Conservation (phyloP, 2,113 vertebrate species). For the Arizona elegans region DNA sequence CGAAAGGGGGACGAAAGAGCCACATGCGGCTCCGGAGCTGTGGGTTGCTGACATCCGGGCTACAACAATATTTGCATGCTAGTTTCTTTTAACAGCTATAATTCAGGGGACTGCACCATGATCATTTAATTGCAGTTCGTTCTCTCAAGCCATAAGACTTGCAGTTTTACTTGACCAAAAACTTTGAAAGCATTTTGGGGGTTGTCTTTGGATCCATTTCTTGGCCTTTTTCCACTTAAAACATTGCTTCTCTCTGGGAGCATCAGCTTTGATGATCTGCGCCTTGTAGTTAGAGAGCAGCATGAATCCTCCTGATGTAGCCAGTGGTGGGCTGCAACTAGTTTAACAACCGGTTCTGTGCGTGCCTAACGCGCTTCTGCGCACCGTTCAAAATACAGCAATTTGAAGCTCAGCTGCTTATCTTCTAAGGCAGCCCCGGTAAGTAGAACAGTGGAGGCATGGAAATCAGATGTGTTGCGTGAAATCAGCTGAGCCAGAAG, state of each 20-base stretch:
- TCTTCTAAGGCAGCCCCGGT: no score
- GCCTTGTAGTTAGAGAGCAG: slow-evolving; percentile 28
- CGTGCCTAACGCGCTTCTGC: no score
- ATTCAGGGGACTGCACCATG: slow-evolving; percentile 39
- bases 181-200: slow-evolving; percentile 35
- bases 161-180: slow-evolving; percentile 45
- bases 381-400: no score
- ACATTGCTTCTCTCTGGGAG: slow-evolving; percentile 43
- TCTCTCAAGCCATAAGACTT: slow-evolving; percentile 30
- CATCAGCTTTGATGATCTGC: not conserved
- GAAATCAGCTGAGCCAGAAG: no score
- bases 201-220: slow-evolving; percentile 28
- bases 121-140: slow-evolving; percentile 58
- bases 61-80: slow-evolving; percentile 16
- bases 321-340: no score
- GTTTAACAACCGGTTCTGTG: no score
- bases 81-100: slow-evolving; percentile 50
- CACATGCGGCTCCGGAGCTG: no score
- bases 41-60: not conserved
- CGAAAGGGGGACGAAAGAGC: no score
- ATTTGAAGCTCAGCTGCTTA: no score
- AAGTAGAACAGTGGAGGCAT: no score
- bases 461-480: no score
- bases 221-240: slow-evolving; percentile 31
- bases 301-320: slow-evolving; percentile 13